These are phyloP conservation scores for Cygnus buccinator DNA, from an alignment of 2,113 vertebrate species.

Conservation along the genomic window DNA sequence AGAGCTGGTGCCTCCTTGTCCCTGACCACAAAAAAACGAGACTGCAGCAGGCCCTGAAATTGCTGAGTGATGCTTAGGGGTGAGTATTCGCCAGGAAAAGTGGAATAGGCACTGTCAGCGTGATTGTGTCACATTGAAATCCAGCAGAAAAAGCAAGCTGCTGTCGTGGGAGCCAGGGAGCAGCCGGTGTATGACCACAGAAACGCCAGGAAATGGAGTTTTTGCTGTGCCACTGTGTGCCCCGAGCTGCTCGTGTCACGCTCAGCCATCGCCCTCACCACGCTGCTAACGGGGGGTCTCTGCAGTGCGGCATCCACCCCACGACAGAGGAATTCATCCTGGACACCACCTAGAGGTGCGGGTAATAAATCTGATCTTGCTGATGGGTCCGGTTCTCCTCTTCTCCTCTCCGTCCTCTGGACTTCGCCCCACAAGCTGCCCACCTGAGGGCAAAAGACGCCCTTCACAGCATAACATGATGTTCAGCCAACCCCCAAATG, in stretches of 20 bases:
- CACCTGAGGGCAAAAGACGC: not conserved
- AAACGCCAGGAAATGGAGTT: not conserved
- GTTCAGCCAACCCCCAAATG: not conserved
- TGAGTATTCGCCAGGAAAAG: not conserved
- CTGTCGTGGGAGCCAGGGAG: not conserved
- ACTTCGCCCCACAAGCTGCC: not conserved
- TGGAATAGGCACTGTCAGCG: not conserved
- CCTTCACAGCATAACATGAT: not conserved
- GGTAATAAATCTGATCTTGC: not conserved
- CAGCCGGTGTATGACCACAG: not conserved
- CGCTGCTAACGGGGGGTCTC: not conserved
- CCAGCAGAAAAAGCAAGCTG: not conserved
- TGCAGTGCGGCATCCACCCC: not conserved
- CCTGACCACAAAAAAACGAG: not conserved
- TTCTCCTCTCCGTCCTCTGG: not conserved
- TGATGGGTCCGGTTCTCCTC: not conserved
- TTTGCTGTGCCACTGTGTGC: not conserved
- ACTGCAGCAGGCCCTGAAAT: not conserved
- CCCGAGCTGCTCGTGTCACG: not conserved
- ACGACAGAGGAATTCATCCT: fast-evolving
- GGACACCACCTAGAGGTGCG: not conserved
- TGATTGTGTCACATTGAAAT: not conserved
- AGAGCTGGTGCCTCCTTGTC: not conserved
- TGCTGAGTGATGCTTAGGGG: not conserved
- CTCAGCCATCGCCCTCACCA: not conserved